Percentiles rank a stretch among this genome's conserved stretches.
Conservation (phyloP, 2,797 vertebrate species). For the Oreonectes daqikongensis region DNA sequence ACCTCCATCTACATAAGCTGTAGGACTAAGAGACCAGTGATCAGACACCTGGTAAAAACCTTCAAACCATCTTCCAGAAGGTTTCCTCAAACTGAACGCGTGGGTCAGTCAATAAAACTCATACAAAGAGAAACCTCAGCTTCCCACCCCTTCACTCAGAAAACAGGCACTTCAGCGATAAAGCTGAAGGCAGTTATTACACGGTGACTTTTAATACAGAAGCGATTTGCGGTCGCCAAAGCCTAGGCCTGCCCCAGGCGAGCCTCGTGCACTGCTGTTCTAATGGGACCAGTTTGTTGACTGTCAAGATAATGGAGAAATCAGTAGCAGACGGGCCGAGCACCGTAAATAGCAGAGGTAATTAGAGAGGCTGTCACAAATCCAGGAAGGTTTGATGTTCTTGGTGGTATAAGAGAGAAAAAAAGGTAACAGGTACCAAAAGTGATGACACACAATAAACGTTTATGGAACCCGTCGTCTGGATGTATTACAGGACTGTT, state of each 20-base stretch:
- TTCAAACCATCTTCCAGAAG: constrained; percentile 40
- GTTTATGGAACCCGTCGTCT: constrained; percentile 54
- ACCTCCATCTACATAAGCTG: constrained; percentile 5
- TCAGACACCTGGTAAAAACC: constrained; percentile 31
- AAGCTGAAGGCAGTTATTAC: constrained; percentile 84
- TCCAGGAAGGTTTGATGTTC: constrained; percentile 72
- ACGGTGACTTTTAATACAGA: constrained; percentile 84
- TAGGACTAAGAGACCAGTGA: constrained; percentile 18
- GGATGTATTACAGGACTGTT: constrained; percentile 52
- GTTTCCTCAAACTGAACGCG: constrained; percentile 41
- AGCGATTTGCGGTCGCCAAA: constrained; percentile 83
- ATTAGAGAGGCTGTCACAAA: constrained; percentile 87
- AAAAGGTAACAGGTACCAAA: constrained; percentile 60
- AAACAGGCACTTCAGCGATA: constrained; percentile 80
- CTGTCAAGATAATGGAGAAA: constrained; percentile 93
- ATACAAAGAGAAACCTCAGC: constrained; percentile 77
- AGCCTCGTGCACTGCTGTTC: constrained; percentile 76
- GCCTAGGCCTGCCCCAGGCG: constrained; percentile 80
- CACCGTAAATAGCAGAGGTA: constrained; percentile 87
- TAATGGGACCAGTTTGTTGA: constrained; percentile 88
- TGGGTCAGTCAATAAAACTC: constrained; percentile 68
- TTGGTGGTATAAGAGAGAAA: constrained; percentile 56
- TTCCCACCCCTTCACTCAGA: constrained; percentile 56
- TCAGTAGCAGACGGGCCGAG: constrained; percentile 81
- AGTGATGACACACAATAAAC: constrained; percentile 65